These are phyloP conservation scores for Pholis gunnellus DNA, from an alignment of 2,113 vertebrate species.

Conservation along the genomic window DNA sequence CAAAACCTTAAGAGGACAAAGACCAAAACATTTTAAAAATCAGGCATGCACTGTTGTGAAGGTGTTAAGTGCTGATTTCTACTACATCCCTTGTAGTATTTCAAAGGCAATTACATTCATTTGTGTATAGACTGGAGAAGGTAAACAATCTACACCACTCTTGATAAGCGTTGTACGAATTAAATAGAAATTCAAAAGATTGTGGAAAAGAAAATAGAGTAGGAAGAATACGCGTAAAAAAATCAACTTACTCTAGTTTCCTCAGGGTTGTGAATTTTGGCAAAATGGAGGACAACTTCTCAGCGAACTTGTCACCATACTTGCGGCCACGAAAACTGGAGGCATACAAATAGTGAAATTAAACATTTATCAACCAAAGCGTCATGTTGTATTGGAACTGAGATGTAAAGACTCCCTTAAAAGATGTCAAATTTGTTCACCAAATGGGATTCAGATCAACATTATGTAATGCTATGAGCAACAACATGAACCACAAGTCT, in stretches of 20 bases:
- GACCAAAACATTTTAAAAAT: neutral
- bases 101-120: neutral
- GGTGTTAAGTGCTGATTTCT: neutral
- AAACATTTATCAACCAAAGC: neutral
- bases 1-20: conserved; percentile 80
- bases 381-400: neutral
- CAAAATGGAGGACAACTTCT: conserved; percentile 86
- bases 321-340: conserved; percentile 90
- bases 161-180: neutral
- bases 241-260: conserved; percentile 87
- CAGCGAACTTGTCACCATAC: conserved; percentile 87
- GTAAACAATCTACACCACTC: neutral
- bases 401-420: neutral
- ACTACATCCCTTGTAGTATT: neutral
- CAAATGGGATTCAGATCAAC: neutral
- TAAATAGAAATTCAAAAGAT: neutral
- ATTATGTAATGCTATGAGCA: no score
- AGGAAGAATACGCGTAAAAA: neutral
- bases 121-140: neutral
- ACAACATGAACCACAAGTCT: no score
- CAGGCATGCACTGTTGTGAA: neutral
- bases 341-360: conserved; percentile 15
- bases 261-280: conserved; percentile 81
- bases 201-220: neutral
- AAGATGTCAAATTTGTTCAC: neutral